phyloP scores from a whole-genome alignment of 2,113 vertebrate species.

The Lepisosteus oculatus region DNA sequence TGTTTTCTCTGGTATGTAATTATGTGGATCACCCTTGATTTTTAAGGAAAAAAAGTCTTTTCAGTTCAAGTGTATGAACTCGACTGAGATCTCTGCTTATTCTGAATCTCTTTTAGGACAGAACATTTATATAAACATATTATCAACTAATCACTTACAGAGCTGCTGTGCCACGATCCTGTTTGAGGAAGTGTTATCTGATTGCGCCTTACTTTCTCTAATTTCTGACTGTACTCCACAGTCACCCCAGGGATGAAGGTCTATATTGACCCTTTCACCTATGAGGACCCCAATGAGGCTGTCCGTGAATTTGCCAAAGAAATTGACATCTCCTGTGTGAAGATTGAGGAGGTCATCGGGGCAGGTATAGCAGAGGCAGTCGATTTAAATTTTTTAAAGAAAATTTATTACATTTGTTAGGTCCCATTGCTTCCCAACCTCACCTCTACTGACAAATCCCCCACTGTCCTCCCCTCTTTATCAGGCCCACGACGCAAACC shows the following conservation, averaged over 20 bases:
- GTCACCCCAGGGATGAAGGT: slow-evolving; percentile 95
- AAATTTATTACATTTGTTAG: slow-evolving; percentile 49
- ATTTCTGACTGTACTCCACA: slow-evolving; percentile 36
- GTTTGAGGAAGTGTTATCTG: no score
- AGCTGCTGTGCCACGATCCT: no score
- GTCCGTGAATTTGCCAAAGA: slow-evolving; percentile 97
- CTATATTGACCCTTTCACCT: slow-evolving; percentile 98
- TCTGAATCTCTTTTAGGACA: no score
- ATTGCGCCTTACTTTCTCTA: no score
- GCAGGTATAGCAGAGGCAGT: slow-evolving; percentile 80
- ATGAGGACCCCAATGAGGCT: slow-evolving; percentile 95
- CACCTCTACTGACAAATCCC: slow-evolving; percentile 61
- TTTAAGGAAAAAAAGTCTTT: no score
- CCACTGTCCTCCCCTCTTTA: slow-evolving; percentile 51
- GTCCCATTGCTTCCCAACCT: slow-evolving; percentile 60
- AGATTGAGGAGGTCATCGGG: slow-evolving; percentile 98
- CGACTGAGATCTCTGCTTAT: background rate
- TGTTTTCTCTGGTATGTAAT: no score
- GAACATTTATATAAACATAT: no score
- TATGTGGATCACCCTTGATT: no score
- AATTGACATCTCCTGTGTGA: slow-evolving; percentile 96
- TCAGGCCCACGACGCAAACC: slow-evolving; percentile 52
- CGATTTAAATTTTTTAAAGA: slow-evolving; percentile 12
- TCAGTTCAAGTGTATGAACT: no score
- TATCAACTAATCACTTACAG: no score